Percentiles rank a stretch among this genome's conserved stretches.
Evolutionary conservation across 2,888 invertebrate species (phyloP).

Genomic region (Hydrotaea cyrtoneurina): DNA sequence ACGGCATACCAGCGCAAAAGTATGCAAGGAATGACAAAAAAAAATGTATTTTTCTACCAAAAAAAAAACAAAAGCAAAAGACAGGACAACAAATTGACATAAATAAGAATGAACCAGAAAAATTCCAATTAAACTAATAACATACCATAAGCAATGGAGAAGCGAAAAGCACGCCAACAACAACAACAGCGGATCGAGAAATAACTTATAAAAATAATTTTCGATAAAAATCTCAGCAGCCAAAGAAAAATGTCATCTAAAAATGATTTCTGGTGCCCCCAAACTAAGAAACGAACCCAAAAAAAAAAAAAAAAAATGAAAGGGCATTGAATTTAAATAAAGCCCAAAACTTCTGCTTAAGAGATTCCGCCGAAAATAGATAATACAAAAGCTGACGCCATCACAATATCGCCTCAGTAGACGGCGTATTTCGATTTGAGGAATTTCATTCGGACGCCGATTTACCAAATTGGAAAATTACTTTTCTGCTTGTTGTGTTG

Average conservation of each 20-base stretch:
- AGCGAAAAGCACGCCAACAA: neutral
- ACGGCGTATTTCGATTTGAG: no score
- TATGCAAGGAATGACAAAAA: slow-evolving; percentile 60
- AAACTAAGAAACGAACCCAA: neutral
- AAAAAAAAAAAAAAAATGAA: slow-evolving; percentile 21
- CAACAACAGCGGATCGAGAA: neutral
- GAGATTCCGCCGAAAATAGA: neutral
- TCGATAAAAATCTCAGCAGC: slow-evolving; percentile 49
- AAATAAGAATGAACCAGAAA: slow-evolving; percentile 54
- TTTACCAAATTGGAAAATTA: neutral
- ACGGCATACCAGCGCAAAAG: slow-evolving; percentile 65
- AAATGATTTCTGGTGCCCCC: slow-evolving; percentile 55
- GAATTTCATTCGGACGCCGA: neutral
- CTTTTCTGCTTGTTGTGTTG: neutral
- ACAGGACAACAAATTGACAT: slow-evolving; percentile 53
- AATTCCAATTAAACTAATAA: slow-evolving; percentile 65
- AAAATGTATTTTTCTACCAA: slow-evolving; percentile 42
- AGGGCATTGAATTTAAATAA: slow-evolving; percentile 63
- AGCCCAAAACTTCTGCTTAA: slow-evolving; percentile 40
- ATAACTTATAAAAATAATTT: slow-evolving; percentile 53
- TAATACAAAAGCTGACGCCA: slow-evolving; percentile 54
- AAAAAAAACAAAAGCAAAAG: slow-evolving; percentile 22
- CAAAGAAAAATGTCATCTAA: slow-evolving; percentile 51
- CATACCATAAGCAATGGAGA: slow-evolving; percentile 42
- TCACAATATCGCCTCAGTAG: slow-evolving; percentile 43